Conservation (phyloP, 2,113 vertebrate species). For the Monarcha castaneiventris region DNA sequence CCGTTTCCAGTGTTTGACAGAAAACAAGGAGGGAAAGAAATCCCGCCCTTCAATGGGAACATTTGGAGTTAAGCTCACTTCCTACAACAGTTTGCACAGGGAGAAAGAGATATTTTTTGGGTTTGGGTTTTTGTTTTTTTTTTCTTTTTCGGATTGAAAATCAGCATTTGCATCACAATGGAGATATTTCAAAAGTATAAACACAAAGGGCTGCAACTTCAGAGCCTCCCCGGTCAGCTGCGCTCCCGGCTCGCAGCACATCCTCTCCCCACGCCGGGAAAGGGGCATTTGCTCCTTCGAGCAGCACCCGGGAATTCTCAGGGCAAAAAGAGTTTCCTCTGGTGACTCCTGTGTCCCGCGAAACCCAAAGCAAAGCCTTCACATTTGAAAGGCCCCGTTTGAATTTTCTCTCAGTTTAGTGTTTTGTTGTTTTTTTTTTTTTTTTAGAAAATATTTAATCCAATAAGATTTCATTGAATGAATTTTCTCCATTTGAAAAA, state of each 20-base stretch:
- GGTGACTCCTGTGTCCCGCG: background rate
- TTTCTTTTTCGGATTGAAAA: conserved; percentile 40
- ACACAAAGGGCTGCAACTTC: conserved; percentile 74
- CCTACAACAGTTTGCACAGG: conserved; percentile 40
- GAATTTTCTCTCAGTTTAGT: background rate
- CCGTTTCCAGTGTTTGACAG: background rate
- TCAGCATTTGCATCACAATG: conserved; percentile 79
- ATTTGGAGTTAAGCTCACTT: conserved; percentile 51
- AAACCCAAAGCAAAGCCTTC: background rate
- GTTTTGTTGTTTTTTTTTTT: background rate
- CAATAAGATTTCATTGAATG: background rate
- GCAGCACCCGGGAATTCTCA: background rate
- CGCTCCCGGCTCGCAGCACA: background rate
- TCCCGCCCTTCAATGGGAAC: background rate
- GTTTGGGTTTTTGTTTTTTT: background rate
- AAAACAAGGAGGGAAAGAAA: conserved; percentile 17
- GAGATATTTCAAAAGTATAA: conserved; percentile 78
- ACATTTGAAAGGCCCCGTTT: background rate
- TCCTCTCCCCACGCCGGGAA: background rate
- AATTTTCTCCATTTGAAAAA: background rate
- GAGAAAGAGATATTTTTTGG: conserved; percentile 9
- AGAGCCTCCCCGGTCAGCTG: conserved; percentile 61
- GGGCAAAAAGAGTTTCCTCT: background rate
- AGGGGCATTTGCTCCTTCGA: background rate
- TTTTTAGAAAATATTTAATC: background rate